A percentile compares a stretch with the other conserved stretches of the same genome.
Evolutionary conservation across 1,140 invertebrate species (phyloP).

Genomic region (Ylistrum balloti): DNA sequence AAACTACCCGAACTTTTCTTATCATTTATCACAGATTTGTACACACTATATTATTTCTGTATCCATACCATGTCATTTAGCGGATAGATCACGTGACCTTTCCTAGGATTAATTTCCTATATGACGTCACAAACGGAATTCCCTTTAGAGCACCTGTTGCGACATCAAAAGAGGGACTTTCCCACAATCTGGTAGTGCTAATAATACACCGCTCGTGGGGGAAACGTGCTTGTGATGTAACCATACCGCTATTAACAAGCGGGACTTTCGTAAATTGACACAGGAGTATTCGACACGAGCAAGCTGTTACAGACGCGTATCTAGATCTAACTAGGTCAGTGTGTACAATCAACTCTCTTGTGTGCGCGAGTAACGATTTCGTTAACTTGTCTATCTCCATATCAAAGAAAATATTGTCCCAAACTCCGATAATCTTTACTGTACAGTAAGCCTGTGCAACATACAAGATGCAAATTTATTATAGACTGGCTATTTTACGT

Average conservation of each 20-base stretch:
- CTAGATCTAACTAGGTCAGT: not conserved
- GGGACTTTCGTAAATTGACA: not conserved
- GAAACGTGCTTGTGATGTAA: not conserved
- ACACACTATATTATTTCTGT: conserved; percentile 8
- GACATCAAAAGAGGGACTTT: conserved; percentile 24
- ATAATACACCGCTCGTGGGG: not conserved
- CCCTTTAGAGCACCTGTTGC: conserved; percentile 31
- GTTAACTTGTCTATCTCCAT: too few species aligned
- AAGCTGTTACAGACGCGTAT: not conserved
- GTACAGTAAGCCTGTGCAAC: too few species aligned
- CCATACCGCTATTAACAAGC: not conserved
- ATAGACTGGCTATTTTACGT: too few species aligned
- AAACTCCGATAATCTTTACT: too few species aligned
- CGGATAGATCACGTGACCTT: conserved; percentile 26
- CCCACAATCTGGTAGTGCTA: not conserved
- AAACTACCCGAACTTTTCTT: not conserved
- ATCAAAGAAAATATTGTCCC: too few species aligned
- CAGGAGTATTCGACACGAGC: not conserved
- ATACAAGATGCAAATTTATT: too few species aligned
- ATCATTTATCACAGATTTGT: not conserved
- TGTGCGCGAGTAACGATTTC: too few species aligned
- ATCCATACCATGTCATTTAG: conserved; percentile 28
- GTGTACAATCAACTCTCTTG: not conserved
- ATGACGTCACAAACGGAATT: not conserved
- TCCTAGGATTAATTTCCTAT: conserved; percentile 35